These are phyloP conservation scores for Drosophila hydei DNA, from an alignment of 1,140 invertebrate species.

Conservation along the genomic window DNA sequence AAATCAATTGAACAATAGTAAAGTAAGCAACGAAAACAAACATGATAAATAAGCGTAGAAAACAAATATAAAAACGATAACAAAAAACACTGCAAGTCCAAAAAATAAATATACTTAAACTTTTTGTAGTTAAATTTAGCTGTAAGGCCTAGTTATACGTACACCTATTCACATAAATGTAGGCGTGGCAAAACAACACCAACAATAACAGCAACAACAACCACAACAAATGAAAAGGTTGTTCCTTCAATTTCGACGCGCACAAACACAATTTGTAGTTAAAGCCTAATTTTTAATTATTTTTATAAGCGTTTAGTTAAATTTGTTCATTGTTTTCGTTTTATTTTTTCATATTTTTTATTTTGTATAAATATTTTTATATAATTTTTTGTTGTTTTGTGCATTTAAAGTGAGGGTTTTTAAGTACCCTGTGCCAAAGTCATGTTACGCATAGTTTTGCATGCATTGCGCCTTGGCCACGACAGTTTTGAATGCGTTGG, in stretches of 20 bases:
- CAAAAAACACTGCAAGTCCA: constrained; percentile 67
- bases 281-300: constrained; percentile 18
- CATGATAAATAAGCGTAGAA: constrained; percentile 24
- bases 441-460: constrained; percentile 32
- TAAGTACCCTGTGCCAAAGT: constrained; percentile 40
- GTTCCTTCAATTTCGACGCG: constrained; percentile 44
- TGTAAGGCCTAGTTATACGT: constrained; percentile 62
- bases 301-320: constrained; percentile 63
- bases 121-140: constrained; percentile 78
- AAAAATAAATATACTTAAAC: constrained; percentile 73
- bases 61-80: constrained; percentile 31
- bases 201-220: constrained; percentile 15
- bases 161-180: constrained; percentile 29
- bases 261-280: constrained; percentile 38
- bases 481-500: constrained; percentile 25
- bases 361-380: constrained; percentile 19
- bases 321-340: constrained; percentile 74
- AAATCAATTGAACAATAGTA: constrained; percentile 44
- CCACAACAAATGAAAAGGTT: too few species aligned
- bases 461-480: constrained; percentile 37
- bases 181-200: constrained; percentile 47
- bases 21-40: constrained; percentile 33
- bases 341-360: constrained; percentile 47
- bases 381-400: constrained; percentile 9
- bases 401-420: constrained; percentile 16